These are phyloP conservation scores for Nezara viridula DNA, from an alignment of 2,888 invertebrate genomes.

Conservation along the genomic window DNA sequence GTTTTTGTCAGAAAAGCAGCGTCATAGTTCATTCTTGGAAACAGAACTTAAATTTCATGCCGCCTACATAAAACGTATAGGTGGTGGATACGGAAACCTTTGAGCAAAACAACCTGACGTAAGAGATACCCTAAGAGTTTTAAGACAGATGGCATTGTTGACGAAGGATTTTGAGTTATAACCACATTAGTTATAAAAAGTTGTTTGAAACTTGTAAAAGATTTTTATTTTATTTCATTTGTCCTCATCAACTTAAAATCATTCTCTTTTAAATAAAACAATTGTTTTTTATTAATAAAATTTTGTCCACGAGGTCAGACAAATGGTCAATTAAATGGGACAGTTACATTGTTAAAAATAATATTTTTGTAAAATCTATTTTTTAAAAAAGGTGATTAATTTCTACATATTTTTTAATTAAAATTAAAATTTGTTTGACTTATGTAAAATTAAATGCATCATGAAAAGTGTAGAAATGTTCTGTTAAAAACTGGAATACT, in stretches of 20 bases:
- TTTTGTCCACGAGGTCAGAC: too few species aligned
- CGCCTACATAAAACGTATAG: background rate
- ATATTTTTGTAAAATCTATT: too few species aligned
- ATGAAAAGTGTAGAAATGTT: too few species aligned
- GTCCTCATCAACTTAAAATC: background rate
- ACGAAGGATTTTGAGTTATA: background rate
- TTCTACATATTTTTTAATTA: too few species aligned
- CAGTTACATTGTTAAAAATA: too few species aligned
- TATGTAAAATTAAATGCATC: too few species aligned
- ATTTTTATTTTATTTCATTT: background rate
- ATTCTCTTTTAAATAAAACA: too few species aligned
- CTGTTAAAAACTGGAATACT: too few species aligned
- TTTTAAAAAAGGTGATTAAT: too few species aligned
- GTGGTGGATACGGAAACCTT: background rate
- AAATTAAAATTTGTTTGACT: too few species aligned
- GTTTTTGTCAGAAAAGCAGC: background rate
- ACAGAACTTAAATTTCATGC: background rate
- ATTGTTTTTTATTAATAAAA: too few species aligned
- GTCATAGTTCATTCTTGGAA: background rate
- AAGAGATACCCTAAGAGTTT: constrained; percentile 2
- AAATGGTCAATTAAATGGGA: too few species aligned
- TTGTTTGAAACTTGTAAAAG: background rate
- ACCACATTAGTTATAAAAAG: background rate
- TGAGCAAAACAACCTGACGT: background rate
- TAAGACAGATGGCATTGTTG: constrained; percentile 24